A percentile compares a stretch with the other conserved stretches of the same genome.
Evolutionary conservation across 2,888 invertebrate genomes (phyloP).

Genomic region (Blastobasis adustella): DNA sequence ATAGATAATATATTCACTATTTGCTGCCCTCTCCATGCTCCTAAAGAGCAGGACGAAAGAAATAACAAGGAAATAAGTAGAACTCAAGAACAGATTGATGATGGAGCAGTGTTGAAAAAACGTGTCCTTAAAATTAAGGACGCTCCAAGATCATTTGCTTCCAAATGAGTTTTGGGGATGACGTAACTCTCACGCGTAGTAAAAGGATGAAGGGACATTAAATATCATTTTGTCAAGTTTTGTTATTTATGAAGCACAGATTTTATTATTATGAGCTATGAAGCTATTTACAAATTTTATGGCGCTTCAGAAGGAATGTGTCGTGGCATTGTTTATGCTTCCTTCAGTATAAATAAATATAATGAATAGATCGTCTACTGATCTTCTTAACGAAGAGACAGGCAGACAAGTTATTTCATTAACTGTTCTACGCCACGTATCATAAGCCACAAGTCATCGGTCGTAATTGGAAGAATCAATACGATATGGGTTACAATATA

Average conservation of each 20-base stretch:
- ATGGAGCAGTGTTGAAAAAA: constrained; percentile 56
- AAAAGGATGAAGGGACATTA: constrained; percentile 51
- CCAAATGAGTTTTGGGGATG: constrained; percentile 62
- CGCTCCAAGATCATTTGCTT: constrained; percentile 45
- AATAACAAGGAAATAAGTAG: constrained; percentile 62
- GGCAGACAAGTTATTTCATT: constrained; percentile 13
- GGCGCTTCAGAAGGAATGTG: constrained; percentile 38
- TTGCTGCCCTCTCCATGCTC: constrained; percentile 55
- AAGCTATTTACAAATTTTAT: constrained; percentile 49
- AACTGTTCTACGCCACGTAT: constrained; percentile 21
- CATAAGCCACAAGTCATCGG: constrained; percentile 51
- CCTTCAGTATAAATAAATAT: constrained; percentile 32
- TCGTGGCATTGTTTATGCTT: constrained; percentile 45
- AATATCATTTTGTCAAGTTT: constrained; percentile 68
- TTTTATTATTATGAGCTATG: constrained; percentile 49
- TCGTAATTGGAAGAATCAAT: constrained; percentile 42
- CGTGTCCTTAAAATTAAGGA: constrained; percentile 59
- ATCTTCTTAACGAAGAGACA: constrained; percentile 3
- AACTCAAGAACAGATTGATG: constrained; percentile 61
- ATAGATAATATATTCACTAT: constrained; percentile 72
- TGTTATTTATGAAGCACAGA: constrained; percentile 50
- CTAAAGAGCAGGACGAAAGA: constrained; percentile 62
- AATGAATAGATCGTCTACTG: constrained; percentile 14
- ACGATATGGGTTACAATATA: constrained; percentile 18
- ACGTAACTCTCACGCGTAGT: constrained; percentile 48